Evolutionary conservation across 2,113 vertebrate genomes (phyloP).

Genomic region (Stictonetta naevosa): DNA sequence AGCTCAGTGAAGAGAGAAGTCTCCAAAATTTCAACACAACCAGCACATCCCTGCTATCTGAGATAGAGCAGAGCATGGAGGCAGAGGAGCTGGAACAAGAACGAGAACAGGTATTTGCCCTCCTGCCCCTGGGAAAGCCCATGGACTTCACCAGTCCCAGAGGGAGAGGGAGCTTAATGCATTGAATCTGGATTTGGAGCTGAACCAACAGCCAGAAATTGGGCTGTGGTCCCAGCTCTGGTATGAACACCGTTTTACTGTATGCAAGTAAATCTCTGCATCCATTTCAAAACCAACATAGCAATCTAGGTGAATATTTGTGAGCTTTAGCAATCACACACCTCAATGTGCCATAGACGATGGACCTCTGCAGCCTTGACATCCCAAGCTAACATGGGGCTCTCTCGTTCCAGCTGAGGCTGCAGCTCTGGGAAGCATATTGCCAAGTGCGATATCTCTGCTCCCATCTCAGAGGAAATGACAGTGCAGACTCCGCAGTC

Average conservation of each 20-base stretch:
- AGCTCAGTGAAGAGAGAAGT: constrained; percentile 90
- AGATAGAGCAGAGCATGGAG: constrained; percentile 99
- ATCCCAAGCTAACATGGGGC: not conserved
- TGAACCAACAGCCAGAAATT: not conserved
- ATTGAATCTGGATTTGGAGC: not conserved
- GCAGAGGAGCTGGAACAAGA: constrained; percentile 98
- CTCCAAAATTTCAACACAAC: constrained; percentile 87
- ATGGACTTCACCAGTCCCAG: not conserved
- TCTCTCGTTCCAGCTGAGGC: constrained; percentile 83
- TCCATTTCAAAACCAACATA: not conserved
- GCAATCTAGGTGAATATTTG: not conserved
- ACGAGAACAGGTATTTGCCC: constrained; percentile 88
- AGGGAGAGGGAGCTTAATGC: not conserved
- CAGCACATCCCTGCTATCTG: constrained; percentile 91
- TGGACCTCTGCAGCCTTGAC: not conserved
- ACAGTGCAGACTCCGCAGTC: constrained; percentile 94
- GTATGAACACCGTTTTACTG: not conserved
- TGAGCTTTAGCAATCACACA: not conserved
- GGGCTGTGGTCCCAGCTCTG: not conserved
- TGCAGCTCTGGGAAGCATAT: constrained; percentile 98
- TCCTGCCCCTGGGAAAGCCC: not conserved
- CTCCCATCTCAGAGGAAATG: constrained; percentile 94
- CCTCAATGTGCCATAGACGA: not conserved
- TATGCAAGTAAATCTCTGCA: not conserved
- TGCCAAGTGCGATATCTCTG: constrained; percentile 95